These are phyloP conservation scores for Megaceryle alcyon DNA, from an alignment of 2,797 vertebrate species.

Conservation along the genomic window DNA sequence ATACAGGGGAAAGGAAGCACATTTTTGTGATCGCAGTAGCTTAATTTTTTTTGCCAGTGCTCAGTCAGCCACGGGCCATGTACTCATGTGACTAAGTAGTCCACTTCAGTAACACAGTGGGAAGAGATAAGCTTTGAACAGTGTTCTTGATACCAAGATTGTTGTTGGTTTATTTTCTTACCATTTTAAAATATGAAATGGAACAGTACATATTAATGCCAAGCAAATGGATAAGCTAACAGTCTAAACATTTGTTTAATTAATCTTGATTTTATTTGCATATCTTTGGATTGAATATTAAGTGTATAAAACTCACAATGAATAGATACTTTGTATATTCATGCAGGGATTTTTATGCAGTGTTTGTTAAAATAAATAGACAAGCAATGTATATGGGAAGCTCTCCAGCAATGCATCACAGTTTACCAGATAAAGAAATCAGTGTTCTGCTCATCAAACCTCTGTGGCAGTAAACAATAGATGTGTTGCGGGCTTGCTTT, in stretches of 20 bases:
- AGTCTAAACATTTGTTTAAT: not conserved
- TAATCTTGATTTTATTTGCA: not conserved
- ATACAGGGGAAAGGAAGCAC: not conserved
- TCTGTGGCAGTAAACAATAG: slow-evolving; percentile 24
- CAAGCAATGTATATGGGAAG: not conserved
- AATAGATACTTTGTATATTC: not conserved
- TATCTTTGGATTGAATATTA: not conserved
- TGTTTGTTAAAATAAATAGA: slow-evolving; percentile 17
- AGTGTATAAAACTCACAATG: not conserved
- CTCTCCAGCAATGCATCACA: not conserved
- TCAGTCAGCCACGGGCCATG: not conserved
- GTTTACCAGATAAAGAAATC: slow-evolving; percentile 52
- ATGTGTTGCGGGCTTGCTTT: not conserved
- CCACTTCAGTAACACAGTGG: not conserved
- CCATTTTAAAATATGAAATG: not conserved
- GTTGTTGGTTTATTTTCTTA: not conserved
- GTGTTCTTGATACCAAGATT: not conserved
- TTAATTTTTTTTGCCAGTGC: not conserved
- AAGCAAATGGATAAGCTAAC: not conserved
- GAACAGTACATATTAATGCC: not conserved
- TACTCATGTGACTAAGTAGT: not conserved
- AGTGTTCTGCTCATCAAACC: slow-evolving; percentile 48
- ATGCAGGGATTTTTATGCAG: not conserved
- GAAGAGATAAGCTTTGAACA: not conserved
- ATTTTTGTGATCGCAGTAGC: not conserved